A percentile compares a stretch with the other conserved stretches of the same genome.
phyloP scores from a whole-genome alignment of 2,888 invertebrate species.

The Amphipoea lucens region DNA sequence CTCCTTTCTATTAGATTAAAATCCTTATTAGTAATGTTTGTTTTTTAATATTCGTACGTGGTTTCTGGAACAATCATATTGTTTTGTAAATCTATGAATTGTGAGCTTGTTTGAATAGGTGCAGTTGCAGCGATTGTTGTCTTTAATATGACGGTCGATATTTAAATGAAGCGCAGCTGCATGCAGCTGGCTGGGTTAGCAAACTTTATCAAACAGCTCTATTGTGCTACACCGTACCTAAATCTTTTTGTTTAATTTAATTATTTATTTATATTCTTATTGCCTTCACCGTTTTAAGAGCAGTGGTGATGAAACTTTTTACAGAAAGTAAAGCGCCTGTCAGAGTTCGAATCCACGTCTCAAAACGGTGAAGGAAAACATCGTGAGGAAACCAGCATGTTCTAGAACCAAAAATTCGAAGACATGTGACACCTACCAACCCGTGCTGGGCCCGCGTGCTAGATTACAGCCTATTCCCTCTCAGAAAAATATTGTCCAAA shows the following conservation, averaged over 20 bases:
- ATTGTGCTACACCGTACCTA: not conserved
- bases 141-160: not conserved
- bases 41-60: not conserved
- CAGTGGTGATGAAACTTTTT: too few species aligned
- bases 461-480: too few species aligned
- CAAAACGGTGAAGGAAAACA: too few species aligned
- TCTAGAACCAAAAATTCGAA: too few species aligned
- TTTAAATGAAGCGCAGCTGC: not conserved
- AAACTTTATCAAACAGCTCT: constrained; percentile 1
- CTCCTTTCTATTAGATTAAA: not conserved
- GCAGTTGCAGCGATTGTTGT: constrained; percentile 23
- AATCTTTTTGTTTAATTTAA: not conserved
- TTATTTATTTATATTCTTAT: too few species aligned
- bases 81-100: constrained; percentile 8
- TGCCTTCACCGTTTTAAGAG: too few species aligned
- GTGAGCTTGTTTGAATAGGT: constrained; percentile 33
- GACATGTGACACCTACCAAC: too few species aligned
- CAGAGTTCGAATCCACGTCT: too few species aligned
- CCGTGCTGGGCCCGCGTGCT: too few species aligned
- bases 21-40: not conserved
- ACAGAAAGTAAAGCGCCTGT: not conserved
- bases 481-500: too few species aligned
- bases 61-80: not conserved
- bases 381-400: too few species aligned
- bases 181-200: not conserved